Evolutionary conservation across 1,140 invertebrate genomes (phyloP).

Genomic region (Achatina immaculata): DNA sequence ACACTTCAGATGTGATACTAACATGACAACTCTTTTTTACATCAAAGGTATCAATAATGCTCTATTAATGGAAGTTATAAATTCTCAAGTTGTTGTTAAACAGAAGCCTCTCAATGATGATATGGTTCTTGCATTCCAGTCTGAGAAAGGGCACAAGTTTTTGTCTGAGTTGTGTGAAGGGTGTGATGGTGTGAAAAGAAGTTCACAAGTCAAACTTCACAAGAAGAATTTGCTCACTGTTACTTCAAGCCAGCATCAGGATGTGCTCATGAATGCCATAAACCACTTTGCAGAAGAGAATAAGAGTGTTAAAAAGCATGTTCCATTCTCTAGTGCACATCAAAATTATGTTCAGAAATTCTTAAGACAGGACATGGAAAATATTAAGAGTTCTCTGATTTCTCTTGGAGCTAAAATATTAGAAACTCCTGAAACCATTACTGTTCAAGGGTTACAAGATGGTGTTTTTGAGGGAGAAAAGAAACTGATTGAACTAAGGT

Average conservation of each 20-base stretch:
- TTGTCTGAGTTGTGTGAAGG: not conserved
- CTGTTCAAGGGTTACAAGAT: not conserved
- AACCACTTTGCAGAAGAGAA: not conserved
- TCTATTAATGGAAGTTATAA: not conserved
- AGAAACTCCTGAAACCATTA: not conserved
- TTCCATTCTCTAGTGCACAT: slow-evolving; percentile 7
- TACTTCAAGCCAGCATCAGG: not conserved
- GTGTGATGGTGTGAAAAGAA: not conserved
- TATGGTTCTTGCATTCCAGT: not conserved
- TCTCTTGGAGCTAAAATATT: not conserved
- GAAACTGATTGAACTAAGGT: not conserved
- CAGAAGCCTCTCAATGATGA: not conserved
- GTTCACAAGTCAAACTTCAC: not conserved
- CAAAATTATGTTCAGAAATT: not conserved
- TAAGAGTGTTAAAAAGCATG: not conserved
- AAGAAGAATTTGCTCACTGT: not conserved
- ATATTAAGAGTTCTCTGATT: not conserved
- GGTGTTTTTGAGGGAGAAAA: not conserved
- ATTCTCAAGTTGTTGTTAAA: not conserved
- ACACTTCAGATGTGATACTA: not conserved
- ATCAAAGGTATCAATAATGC: not conserved
- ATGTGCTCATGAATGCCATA: not conserved
- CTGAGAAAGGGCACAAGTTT: slow-evolving; percentile 9
- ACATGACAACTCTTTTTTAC: not conserved
- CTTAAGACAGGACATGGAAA: not conserved